These are phyloP conservation scores for Fabriciana adippe DNA, from an alignment of 2,888 invertebrate genomes.

Conservation along the genomic window DNA sequence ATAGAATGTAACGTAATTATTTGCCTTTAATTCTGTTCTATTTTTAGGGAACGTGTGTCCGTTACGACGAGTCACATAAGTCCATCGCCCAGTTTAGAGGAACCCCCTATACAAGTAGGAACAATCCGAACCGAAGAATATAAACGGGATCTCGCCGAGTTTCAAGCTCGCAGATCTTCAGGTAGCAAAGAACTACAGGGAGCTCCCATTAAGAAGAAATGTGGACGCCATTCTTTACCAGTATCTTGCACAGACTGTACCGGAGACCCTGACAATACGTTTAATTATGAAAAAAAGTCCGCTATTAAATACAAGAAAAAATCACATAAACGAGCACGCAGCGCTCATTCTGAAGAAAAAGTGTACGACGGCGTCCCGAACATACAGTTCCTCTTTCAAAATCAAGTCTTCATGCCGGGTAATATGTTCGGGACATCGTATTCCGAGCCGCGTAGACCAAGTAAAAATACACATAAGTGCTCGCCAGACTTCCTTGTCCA, in stretches of 20 bases:
- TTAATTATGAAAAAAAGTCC: slow-evolving; percentile 75
- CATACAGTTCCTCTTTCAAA: slow-evolving; percentile 77
- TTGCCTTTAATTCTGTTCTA: neutral
- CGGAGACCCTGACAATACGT: slow-evolving; percentile 64
- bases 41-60: slow-evolving; percentile 71
- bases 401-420: slow-evolving; percentile 78
- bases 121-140: slow-evolving; percentile 77
- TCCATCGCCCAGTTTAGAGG: slow-evolving; percentile 49
- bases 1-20: neutral
- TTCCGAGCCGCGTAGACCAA: slow-evolving; percentile 53
- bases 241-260: slow-evolving; percentile 71
- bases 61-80: slow-evolving; percentile 64
- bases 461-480: slow-evolving; percentile 48
- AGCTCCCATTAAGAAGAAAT: slow-evolving; percentile 67
- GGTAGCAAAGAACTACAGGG: slow-evolving; percentile 56
- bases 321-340: slow-evolving; percentile 54
- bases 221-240: slow-evolving; percentile 69
- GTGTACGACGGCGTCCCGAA: slow-evolving; percentile 60
- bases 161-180: slow-evolving; percentile 70
- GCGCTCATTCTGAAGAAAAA: slow-evolving; percentile 57
- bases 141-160: slow-evolving; percentile 74
- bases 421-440: slow-evolving; percentile 58
- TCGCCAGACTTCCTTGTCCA: slow-evolving; percentile 59
- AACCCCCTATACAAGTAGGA: slow-evolving; percentile 51
- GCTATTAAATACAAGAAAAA: slow-evolving; percentile 69